These are phyloP conservation scores for Pristionchus arcanus DNA, from an alignment of 2,888 invertebrate genomes.

Conservation along the genomic window DNA sequence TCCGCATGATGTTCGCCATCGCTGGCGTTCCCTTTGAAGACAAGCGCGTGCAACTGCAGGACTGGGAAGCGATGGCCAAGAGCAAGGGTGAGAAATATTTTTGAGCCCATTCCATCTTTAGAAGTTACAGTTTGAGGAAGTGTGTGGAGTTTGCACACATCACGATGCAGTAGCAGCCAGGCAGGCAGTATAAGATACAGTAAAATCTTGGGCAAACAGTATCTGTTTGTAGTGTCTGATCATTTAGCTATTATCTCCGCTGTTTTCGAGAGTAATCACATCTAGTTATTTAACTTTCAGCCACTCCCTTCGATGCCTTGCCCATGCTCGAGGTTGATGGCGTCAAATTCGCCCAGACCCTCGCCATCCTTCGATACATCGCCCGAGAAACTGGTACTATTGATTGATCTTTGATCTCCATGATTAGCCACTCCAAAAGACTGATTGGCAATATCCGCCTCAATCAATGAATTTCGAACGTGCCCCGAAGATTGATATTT, in stretches of 20 bases:
- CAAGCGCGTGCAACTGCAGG: background rate
- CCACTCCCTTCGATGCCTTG: background rate
- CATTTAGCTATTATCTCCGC: background rate
- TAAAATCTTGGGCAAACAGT: too few species aligned
- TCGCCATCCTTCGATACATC: constrained; percentile 42
- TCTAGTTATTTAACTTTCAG: background rate
- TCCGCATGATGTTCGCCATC: constrained; percentile 35
- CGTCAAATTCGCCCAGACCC: constrained; percentile 5
- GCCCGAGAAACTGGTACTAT: background rate
- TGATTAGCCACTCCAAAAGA: too few species aligned
- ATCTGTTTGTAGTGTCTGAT: too few species aligned
- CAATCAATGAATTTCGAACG: background rate
- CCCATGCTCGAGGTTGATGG: constrained; percentile 30
- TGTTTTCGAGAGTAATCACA: background rate
- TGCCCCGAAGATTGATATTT: background rate
- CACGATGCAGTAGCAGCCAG: too few species aligned
- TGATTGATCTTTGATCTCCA: too few species aligned
- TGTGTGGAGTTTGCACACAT: too few species aligned
- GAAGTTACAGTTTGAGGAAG: too few species aligned
- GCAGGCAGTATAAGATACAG: too few species aligned
- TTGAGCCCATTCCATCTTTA: too few species aligned
- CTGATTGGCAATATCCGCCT: background rate
- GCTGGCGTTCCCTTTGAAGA: constrained; percentile 9
- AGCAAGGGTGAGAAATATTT: background rate
- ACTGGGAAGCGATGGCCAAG: background rate